A percentile compares a stretch with the other conserved stretches of the same genome.
These are phyloP conservation scores for Drymodes brunneopygia DNA, from an alignment of 2,113 vertebrate genomes.

Conservation along the genomic window DNA sequence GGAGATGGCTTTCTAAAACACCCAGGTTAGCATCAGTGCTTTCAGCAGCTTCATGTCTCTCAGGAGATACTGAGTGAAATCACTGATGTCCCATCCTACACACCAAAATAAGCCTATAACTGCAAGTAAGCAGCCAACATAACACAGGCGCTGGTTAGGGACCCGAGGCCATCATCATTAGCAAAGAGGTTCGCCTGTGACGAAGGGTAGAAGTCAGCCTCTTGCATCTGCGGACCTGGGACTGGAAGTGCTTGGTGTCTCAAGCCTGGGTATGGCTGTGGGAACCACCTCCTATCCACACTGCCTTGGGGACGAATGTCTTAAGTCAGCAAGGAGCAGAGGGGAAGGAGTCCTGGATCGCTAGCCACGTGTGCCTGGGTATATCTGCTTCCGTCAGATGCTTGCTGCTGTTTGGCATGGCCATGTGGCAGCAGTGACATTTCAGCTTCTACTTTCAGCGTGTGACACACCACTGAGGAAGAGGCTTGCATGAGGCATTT, in stretches of 20 bases:
- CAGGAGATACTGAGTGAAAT: neutral
- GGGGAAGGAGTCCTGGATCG: neutral
- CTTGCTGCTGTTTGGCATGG: neutral
- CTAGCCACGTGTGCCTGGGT: too few relatives aligned
- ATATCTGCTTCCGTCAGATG: neutral
- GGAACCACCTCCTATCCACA: too few relatives aligned
- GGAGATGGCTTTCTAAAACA: neutral
- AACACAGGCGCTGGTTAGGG: fast-evolving
- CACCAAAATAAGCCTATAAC: neutral
- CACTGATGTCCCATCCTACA: fast-evolving
- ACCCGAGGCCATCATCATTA: fast-evolving
- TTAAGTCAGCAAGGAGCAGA: neutral
- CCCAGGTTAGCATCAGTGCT: neutral
- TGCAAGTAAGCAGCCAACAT: neutral
- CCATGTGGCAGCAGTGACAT: fast-evolving
- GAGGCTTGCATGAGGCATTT: neutral
- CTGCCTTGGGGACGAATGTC: neutral
- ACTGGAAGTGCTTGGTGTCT: neutral
- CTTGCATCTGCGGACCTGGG: fast-evolving
- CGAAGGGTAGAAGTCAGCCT: neutral
- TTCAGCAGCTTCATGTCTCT: neutral
- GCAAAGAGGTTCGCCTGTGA: neutral
- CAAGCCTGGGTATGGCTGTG: neutral
- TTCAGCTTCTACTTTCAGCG: neutral
- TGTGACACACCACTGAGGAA: neutral